Base-by-base conservation (phyloP, 1,140 invertebrate genomes). In the Anastatus disparis region DNA sequence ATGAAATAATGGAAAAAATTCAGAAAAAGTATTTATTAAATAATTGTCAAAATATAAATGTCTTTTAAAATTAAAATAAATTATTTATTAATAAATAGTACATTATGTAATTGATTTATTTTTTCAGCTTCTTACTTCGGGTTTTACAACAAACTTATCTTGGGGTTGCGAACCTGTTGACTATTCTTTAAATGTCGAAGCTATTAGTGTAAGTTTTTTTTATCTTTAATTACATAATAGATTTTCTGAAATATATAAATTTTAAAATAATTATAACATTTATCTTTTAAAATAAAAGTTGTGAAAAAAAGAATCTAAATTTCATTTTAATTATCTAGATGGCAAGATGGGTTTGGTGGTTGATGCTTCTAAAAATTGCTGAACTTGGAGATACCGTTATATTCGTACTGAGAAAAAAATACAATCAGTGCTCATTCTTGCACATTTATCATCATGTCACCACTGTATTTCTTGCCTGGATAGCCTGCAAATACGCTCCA, bases 391-490 rank as follows among this genome's bases (percentile, higher is more conserved):
- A 88, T 71, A 88, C 87, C 2, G 42, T 91, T 79, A 92, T 93
- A 77, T 93, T 93, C 77, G 83, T 92, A 22, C 75, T 93, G 26
- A 84, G 92, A 26, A 93, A 93, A 80, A 93, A 92, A 78, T 85
- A 89, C 48, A 89, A 89, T 40, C 93, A 94, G 82, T 88, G 91
- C 13, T 90, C 91, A 2, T 91, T 90, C 75, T 84, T 94, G 26
- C 92, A 94, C 74, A 81, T 93, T 27, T 93, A 93, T 76, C 91
- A 93, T 84, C 92, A 94, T 74, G 84, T 87, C 59, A 89, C 88
- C 42, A 91, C 91, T 38, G 83, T 90, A 61, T 71, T 86, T 17
- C 83, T 93, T 8, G 88, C 91, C 77, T 95, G 93, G 92, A 87
- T 91, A 24, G 91, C 86, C 3, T 87, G 89, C 38, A 93, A 90